Conservation (phyloP, 2,888 invertebrate species). For the Melinopterus prodromus region DNA sequence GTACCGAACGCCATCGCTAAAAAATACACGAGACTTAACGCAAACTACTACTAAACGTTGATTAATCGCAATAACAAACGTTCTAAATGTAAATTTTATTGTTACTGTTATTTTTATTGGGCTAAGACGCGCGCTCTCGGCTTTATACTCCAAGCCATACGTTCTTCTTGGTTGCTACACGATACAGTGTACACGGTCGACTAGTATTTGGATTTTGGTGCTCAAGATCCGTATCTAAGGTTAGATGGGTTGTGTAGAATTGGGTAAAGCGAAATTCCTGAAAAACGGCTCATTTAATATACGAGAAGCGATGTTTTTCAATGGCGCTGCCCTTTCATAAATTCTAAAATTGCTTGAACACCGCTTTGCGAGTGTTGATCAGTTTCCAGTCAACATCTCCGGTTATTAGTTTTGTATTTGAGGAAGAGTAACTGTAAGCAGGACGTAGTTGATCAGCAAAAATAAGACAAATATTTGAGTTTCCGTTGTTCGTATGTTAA, state of each 20-base stretch:
- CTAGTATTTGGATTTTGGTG: not conserved
- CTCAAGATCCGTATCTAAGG: not conserved
- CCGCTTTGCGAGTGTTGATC: too few species aligned
- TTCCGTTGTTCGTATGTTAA: too few species aligned
- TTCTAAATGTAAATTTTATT: slow-evolving; percentile 36
- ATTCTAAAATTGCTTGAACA: too few species aligned
- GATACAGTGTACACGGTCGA: not conserved
- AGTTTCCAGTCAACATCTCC: too few species aligned
- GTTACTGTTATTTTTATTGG: slow-evolving; percentile 33
- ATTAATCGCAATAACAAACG: slow-evolving; percentile 33
- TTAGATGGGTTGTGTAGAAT: not conserved
- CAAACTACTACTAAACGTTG: slow-evolving; percentile 32
- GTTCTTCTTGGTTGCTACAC: not conserved
- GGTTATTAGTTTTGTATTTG: too few species aligned
- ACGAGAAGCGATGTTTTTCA: too few species aligned
- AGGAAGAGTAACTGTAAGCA: too few species aligned
- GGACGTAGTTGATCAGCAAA: too few species aligned
- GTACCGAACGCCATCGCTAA: slow-evolving; percentile 14
- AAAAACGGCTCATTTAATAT: too few species aligned
- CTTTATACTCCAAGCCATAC: not conserved
- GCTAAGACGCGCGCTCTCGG: not conserved
- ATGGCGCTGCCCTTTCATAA: too few species aligned
- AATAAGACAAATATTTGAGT: too few species aligned
- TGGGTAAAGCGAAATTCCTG: not conserved
- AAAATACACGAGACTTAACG: slow-evolving; percentile 26